Conservation (phyloP, 2,113 vertebrate species). For the Oophaga pumilio region DNA sequence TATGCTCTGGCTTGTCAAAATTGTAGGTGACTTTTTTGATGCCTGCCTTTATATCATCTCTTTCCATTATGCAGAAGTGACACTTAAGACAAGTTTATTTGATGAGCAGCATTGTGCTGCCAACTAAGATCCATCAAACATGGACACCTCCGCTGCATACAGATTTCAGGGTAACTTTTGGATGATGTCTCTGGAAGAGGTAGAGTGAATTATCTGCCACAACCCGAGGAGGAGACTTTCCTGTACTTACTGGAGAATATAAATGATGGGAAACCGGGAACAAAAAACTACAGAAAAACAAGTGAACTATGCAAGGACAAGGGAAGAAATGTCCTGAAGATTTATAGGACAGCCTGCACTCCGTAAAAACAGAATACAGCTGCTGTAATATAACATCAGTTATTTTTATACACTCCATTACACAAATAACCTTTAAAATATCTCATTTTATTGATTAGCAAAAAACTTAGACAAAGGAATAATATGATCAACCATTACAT, state of each 20-base stretch:
- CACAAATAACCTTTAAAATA: too few species aligned
- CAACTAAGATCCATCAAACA: constrained; percentile 47
- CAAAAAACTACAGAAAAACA: neutral
- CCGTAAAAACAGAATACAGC: neutral
- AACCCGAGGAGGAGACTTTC: neutral
- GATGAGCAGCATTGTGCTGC: constrained; percentile 53
- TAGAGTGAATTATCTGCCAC: neutral
- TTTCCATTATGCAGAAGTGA: constrained; percentile 53
- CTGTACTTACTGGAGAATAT: neutral
- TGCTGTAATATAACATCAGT: neutral
- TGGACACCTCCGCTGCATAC: constrained; percentile 16
- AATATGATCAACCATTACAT: too few species aligned
- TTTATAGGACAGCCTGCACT: neutral
- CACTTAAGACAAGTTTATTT: constrained; percentile 55
- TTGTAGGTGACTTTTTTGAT: constrained; percentile 39
- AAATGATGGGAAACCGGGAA: neutral
- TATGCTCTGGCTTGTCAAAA: constrained; percentile 38
- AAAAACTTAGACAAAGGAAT: too few species aligned
- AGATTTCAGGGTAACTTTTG: neutral
- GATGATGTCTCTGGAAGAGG: neutral
- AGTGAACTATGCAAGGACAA: neutral
- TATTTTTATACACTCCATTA: too few species aligned
- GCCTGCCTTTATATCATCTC: constrained; percentile 46
- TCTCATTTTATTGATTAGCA: too few species aligned
- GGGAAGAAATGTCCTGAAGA: neutral